Base-by-base conservation (phyloP, 2,113 vertebrate genomes). In the Mungos mungo region DNA sequence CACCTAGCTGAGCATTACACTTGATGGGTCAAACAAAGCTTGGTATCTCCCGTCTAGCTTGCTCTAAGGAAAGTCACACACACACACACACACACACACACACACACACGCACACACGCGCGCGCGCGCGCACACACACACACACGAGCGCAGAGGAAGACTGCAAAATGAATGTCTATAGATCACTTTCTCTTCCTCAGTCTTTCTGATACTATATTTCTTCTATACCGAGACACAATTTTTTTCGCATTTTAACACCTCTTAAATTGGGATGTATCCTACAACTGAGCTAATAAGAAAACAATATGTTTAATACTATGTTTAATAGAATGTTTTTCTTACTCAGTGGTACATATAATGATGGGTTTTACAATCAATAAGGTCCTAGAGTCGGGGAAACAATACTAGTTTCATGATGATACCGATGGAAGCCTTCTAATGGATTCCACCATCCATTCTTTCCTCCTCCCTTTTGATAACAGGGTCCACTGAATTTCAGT, bases 391-490 rank as follows among this genome's bases (percentile, higher is more conserved):
- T 87, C 60, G 19, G 35, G 3, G 54, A 72, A 77, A 68, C 45
- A 63, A 7, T 18, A 29, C 31, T 7, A 81, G 18, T 77, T 79
- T 65, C 88, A 21, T 3, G 31, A 38, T 4, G 6, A 14, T 6
- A 1, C 18, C 21, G 0, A 0, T 33, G 23, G 52, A 79, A 76
- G 57, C 38, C 50, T 50, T 12, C 23, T 50, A 15, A 57, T 2
- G 5, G 54, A 47, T 29, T 38, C 65, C 12, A 76, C 63, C 10
- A 21, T 13, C 33, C 74, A 69, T 5, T 41, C 54, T 63, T 88
- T 41, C 31, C 38, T 68, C 57, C 35, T 47, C 12, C 2, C 18
- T 74, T 79, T 18, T 38, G 68, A 54, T 33, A 84, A 69, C 7
- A 94, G 74, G 90, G 72, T 8, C 16, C 60, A 11, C 4, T 25